Conservation (phyloP, 2,888 invertebrate species). For the Noctua fimbriata region DNA sequence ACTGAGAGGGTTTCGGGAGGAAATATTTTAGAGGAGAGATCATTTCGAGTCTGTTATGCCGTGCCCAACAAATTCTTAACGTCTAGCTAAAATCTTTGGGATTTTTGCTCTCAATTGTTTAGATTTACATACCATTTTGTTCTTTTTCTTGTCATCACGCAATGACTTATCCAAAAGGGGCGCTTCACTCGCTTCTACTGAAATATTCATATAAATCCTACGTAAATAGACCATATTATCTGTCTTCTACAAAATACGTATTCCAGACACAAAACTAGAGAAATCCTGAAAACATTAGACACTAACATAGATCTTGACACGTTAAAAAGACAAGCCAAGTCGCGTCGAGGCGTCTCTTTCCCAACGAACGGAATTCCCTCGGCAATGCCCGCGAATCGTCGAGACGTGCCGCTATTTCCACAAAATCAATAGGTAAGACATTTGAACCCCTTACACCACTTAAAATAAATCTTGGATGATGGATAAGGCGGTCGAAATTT, state of each 20-base stretch:
- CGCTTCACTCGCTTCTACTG: background rate
- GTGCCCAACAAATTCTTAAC: conserved; percentile 36
- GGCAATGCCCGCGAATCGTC: conserved; percentile 60
- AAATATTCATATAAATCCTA: background rate
- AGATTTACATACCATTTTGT: background rate
- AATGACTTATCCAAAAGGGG: background rate
- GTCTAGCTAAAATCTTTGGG: conserved; percentile 15
- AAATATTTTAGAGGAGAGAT: conserved; percentile 42
- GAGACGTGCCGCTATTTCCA: conserved; percentile 76
- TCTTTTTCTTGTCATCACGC: background rate
- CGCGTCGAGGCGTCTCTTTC: conserved; percentile 53
- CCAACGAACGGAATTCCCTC: conserved; percentile 61
- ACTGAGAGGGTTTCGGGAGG: conserved; percentile 26
- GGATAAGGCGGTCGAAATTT: conserved; percentile 56
- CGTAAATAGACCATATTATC: background rate
- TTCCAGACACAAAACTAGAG: conserved; percentile 19
- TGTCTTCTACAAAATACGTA: background rate
- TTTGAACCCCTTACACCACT: conserved; percentile 69
- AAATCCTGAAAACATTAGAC: conserved; percentile 50
- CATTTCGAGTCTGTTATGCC: conserved; percentile 25
- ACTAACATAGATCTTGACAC: conserved; percentile 56
- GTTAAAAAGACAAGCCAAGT: conserved; percentile 61
- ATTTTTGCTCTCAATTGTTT: conserved; percentile 1
- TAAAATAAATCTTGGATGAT: conserved; percentile 63
- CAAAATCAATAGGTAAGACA: conserved; percentile 82